phyloP scores from a whole-genome alignment of 2,113 vertebrate genomes.

The Heteronetta atricapilla region DNA sequence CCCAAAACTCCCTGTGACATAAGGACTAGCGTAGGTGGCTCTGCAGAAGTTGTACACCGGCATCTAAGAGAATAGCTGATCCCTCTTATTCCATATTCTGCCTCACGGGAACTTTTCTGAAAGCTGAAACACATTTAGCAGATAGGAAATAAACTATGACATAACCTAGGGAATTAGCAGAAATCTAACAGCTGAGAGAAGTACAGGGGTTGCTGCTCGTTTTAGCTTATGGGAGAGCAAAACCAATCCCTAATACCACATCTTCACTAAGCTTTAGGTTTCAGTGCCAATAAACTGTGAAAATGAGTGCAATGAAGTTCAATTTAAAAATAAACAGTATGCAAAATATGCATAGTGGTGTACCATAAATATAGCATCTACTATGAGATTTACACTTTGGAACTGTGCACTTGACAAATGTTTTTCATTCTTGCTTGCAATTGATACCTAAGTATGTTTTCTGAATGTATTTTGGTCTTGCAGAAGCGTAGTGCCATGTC shows the following conservation, averaged over 20 bases:
- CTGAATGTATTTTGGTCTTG: constrained; percentile 45
- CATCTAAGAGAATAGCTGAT: background rate
- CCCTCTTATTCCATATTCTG: background rate
- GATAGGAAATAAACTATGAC: background rate
- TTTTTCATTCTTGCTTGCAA: constrained; percentile 38
- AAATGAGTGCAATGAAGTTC: background rate
- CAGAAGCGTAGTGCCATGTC: constrained; percentile 16
- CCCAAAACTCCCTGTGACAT: background rate
- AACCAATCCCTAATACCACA: background rate
- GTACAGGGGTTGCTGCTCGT: background rate
- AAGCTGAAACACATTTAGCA: background rate
- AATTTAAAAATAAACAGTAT: constrained; percentile 25
- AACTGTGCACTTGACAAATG: background rate
- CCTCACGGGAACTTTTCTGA: background rate
- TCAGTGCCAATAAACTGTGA: constrained; percentile 12
- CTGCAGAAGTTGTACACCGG: background rate
- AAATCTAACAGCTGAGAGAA: background rate
- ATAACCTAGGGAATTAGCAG: background rate
- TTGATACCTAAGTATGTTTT: constrained; percentile 12
- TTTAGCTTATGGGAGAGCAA: background rate
- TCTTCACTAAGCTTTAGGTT: background rate
- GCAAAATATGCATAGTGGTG: background rate
- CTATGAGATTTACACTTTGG: background rate
- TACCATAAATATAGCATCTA: background rate
- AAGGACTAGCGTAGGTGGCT: background rate